Conservation (phyloP, 2,797 vertebrate genomes). For the Phyllotis vaccarum region DNA sequence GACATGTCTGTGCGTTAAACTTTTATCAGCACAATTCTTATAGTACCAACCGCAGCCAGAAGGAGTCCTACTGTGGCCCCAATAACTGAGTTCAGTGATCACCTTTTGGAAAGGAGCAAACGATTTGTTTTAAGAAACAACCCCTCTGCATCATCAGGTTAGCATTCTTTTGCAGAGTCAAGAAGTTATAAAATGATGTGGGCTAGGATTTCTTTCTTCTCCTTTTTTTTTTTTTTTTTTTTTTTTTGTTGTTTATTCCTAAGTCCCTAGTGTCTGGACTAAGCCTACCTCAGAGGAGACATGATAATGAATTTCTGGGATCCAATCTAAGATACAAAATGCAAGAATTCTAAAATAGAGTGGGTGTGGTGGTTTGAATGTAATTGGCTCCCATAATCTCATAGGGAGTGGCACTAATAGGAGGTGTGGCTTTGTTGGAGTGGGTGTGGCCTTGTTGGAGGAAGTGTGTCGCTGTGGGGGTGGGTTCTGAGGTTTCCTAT, state of each 20-base stretch:
- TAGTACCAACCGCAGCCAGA: not conserved
- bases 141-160: not conserved
- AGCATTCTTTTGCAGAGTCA: not conserved
- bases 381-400: not conserved
- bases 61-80: not conserved
- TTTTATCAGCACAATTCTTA: not conserved
- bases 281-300: not conserved
- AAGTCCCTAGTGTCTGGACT: not conserved
- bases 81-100: slow-evolving; percentile 13
- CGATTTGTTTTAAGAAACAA: not conserved
- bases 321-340: slow-evolving; percentile 11
- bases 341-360: not conserved
- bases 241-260: not conserved
- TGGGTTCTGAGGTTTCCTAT: not conserved
- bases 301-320: not conserved
- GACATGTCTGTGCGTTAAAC: slow-evolving; percentile 21
- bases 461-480: not conserved
- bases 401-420: not conserved
- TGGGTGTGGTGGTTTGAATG: not conserved
- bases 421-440: not conserved
- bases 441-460: not conserved
- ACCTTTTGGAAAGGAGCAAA: slow-evolving; percentile 11
- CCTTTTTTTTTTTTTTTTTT: not conserved
- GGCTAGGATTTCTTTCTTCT: not conserved
- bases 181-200: not conserved